These are phyloP conservation scores for Lordiphosa stackelbergi DNA, from an alignment of 1,140 invertebrate genomes.

Conservation along the genomic window DNA sequence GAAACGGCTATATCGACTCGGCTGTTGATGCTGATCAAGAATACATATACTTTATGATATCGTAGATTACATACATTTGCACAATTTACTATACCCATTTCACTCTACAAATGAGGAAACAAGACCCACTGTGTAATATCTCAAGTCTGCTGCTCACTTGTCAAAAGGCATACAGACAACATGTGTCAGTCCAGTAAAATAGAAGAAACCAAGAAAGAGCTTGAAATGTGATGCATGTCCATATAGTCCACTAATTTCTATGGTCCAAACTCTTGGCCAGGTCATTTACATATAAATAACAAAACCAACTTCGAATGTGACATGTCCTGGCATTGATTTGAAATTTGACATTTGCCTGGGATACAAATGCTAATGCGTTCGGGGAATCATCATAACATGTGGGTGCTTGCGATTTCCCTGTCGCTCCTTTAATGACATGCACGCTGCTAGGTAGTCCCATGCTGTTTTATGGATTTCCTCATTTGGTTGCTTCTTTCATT, in stretches of 20 bases:
- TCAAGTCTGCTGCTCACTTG: too few relatives aligned
- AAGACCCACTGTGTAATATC: not conserved
- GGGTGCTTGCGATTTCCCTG: conserved; percentile 6
- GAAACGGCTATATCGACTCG: too few relatives aligned
- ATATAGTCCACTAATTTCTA: conserved; percentile 36
- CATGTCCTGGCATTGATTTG: conserved; percentile 46
- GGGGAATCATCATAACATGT: conserved; percentile 26
- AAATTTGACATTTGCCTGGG: conserved; percentile 40
- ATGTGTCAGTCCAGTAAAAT: not conserved
- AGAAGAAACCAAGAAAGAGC: conserved; percentile 5
- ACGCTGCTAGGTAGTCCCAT: conserved; percentile 2
- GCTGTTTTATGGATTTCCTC: conserved; percentile 32
- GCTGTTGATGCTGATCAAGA: too few relatives aligned
- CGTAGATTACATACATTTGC: too few relatives aligned
- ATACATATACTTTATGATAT: too few relatives aligned
- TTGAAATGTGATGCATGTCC: conserved; percentile 55
- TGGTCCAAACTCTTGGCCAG: conserved; percentile 14
- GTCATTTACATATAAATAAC: conserved; percentile 70
- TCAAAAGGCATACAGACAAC: too few relatives aligned
- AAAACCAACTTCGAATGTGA: conserved; percentile 2
- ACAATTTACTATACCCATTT: too few relatives aligned
- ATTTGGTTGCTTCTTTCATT: not conserved
- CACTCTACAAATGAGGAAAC: too few relatives aligned
- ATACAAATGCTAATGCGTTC: conserved; percentile 42
- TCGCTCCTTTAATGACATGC: conserved; percentile 29